Evolutionary conservation across 1,140 invertebrate genomes (phyloP), one percentile per base, ranked within the genome.

Genomic region (Drosophila equinoxialis): DNA sequence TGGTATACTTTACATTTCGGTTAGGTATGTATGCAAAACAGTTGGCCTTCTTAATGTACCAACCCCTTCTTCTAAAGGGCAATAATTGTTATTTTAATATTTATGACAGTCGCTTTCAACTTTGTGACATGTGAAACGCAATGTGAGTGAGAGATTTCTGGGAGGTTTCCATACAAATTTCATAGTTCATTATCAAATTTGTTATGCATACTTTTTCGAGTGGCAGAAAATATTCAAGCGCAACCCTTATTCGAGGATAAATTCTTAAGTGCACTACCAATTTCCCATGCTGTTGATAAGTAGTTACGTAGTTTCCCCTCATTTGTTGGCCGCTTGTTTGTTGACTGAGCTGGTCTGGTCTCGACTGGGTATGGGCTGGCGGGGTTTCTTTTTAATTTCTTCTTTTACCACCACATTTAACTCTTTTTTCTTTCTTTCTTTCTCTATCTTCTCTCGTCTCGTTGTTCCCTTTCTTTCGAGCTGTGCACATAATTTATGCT

Each of bases 81-180:
- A 75, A 84, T 87, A 87, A 89, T 87, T 87, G 81, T 90, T 90
- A 87, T 87, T 89, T 87, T 79, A 87, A 87, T 84, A 89, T 87
- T 89, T 87, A 87, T 87, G 84, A 84, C 84, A 87, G 77, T 33
- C 84, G 77, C 54, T 55, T 57, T 60, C 42, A 66, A 23, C 54
- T 33, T 59, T 68, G 83, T 77, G 75, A 87, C 65, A 68, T 63
- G 41, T 67, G 68, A 59, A 45, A 57, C 63, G 68, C 65, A 69
- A 30, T 30, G 64, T 33, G 20, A 54, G 65, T 68, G 72, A 68
- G 67, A 68, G 73, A 51, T 51, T 61, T 30, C 61, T 60, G 30
- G 39, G 17, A 61, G 65, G 65, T 51, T 68, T 67, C 33, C 65
- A 62, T 68, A 58, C 58, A 77, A 87, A 87, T 87, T 87, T 87